A percentile compares a stretch with the other conserved stretches of the same genome.
These are phyloP conservation scores for Leuciscus waleckii DNA, from an alignment of 2,797 vertebrate species.

Conservation along the genomic window DNA sequence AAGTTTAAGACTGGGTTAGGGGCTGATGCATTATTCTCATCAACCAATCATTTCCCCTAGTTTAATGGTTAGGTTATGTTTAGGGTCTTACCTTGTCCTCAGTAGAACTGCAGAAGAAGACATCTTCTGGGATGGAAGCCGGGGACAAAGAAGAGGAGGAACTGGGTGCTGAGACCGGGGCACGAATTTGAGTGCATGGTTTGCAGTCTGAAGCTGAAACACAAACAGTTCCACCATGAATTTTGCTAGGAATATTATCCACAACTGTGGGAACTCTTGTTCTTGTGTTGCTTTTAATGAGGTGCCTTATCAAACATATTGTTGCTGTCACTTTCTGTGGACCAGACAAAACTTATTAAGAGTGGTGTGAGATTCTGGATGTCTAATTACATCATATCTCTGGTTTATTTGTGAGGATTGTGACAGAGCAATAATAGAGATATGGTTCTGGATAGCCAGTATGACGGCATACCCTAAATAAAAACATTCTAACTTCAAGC, in stretches of 20 bases:
- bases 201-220: slow-evolving; percentile 87
- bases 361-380: neutral
- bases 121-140: slow-evolving; percentile 76
- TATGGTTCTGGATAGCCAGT: neutral
- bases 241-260: neutral
- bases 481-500: neutral
- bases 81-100: slow-evolving; percentile 82
- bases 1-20: neutral
- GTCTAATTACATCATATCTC: slow-evolving; percentile 3
- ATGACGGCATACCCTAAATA: neutral
- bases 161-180: slow-evolving; percentile 60
- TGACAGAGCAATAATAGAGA: slow-evolving; percentile 7
- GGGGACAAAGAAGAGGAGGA: slow-evolving; percentile 75
- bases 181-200: slow-evolving; percentile 72
- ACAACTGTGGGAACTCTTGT: neutral
- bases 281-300: neutral
- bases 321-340: neutral
- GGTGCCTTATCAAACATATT: neutral
- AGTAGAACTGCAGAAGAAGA: slow-evolving; percentile 74
- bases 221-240: slow-evolving; percentile 6
- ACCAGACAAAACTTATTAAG: neutral
- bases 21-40: neutral
- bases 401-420: neutral
- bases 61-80: neutral
- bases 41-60: neutral